Percentiles rank a stretch among this genome's conserved stretches.
These are phyloP conservation scores for Blennius ocellaris DNA, from an alignment of 2,113 vertebrate genomes.

Conservation along the genomic window DNA sequence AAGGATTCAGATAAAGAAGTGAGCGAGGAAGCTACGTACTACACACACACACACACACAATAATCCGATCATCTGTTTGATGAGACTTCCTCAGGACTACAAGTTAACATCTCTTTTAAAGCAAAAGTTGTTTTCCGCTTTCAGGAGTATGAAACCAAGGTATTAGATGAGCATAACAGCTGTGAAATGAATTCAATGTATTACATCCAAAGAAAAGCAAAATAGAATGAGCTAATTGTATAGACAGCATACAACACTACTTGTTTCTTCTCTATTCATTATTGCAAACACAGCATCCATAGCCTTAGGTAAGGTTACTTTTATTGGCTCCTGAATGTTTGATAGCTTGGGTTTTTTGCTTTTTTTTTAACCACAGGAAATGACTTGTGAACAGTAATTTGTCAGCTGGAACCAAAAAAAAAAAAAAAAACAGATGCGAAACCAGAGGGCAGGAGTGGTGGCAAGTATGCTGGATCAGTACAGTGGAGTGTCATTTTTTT, in stretches of 20 bases:
- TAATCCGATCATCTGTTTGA: neutral
- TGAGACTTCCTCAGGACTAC: neutral
- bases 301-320: neutral
- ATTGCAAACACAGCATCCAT: neutral
- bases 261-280: neutral
- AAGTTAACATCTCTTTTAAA: neutral
- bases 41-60: fast-evolving
- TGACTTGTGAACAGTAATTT: neutral
- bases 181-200: neutral
- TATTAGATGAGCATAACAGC: neutral
- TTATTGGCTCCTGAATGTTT: neutral
- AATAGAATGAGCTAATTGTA: neutral
- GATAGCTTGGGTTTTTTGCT: neutral
- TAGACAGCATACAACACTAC: neutral
- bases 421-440: slow-evolving; percentile 1
- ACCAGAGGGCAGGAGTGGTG: neutral
- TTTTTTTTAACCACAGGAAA: neutral
- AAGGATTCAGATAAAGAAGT: neutral
- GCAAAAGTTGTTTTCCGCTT: neutral
- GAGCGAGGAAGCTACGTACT: neutral
- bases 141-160: neutral
- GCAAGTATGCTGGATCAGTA: neutral
- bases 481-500: neutral
- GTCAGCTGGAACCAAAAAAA: no score
- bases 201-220: neutral